phyloP scores from a whole-genome alignment of 2,113 vertebrate species.

The Craseonycteris thonglongyai region DNA sequence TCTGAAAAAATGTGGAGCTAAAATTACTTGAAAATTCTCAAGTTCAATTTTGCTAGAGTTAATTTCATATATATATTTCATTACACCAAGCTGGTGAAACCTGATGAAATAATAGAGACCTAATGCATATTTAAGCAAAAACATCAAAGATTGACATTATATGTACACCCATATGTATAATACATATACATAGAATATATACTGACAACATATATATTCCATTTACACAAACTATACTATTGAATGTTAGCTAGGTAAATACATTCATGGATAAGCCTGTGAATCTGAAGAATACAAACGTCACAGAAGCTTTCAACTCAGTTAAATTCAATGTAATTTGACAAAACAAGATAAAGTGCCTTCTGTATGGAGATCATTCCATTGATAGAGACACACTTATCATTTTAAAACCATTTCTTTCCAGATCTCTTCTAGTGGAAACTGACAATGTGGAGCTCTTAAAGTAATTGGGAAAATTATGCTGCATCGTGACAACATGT shows the following conservation, averaged over 20 bases:
- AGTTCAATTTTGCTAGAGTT: not conserved
- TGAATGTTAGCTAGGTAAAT: not conserved
- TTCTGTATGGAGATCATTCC: slow-evolving; percentile 16
- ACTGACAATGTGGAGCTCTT: not conserved
- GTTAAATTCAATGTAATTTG: slow-evolving; percentile 49
- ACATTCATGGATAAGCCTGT: not conserved
- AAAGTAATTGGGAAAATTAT: not conserved
- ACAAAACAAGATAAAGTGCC: not conserved
- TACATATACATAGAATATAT: not conserved
- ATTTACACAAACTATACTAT: not conserved
- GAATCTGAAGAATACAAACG: not conserved
- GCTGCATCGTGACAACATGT: not conserved
- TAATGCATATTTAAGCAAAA: not conserved
- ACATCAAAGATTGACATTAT: not conserved
- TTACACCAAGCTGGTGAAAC: not conserved
- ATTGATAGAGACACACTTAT: not conserved
- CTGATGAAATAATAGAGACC: not conserved
- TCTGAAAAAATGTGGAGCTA: not conserved
- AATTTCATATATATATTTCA: not conserved
- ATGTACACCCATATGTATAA: too few species aligned
- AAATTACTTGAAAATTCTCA: not conserved
- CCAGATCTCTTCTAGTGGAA: not conserved
- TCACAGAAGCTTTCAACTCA: not conserved
- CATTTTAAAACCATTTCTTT: slow-evolving; percentile 41
- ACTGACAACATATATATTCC: not conserved